phyloP scores from a whole-genome alignment of 2,888 invertebrate species.

The Didymodactylos carnosus region DNA sequence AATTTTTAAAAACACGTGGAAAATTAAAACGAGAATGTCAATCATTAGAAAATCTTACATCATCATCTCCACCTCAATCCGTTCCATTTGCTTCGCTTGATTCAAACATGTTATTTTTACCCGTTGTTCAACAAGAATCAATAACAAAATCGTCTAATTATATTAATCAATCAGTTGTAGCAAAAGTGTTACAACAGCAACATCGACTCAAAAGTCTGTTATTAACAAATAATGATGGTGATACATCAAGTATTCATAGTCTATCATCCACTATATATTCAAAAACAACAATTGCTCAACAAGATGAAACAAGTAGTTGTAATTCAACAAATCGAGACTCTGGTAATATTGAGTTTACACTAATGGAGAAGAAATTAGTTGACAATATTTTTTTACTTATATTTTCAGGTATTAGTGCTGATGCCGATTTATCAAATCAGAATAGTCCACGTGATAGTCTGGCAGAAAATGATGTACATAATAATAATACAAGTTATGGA shows the following conservation, averaged over 20 bases:
- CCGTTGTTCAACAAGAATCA: too few species aligned
- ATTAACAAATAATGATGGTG: not conserved
- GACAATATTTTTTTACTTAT: too few species aligned
- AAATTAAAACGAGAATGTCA: not conserved
- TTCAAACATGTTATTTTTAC: not conserved
- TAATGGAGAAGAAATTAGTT: too few species aligned
- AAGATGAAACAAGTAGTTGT: not conserved
- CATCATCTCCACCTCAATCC: too few species aligned
- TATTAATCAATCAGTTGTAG: not conserved
- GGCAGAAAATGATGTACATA: too few species aligned
- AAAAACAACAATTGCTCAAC: not conserved
- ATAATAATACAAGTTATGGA: too few species aligned
- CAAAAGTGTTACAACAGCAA: not conserved
- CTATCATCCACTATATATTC: not conserved
- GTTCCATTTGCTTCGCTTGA: not conserved
- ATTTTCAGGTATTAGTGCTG: not conserved
- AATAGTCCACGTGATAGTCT: not conserved
- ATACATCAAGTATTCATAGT: not conserved
- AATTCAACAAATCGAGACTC: not conserved
- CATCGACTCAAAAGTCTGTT: too few species aligned
- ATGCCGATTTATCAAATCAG: not conserved
- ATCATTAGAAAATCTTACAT: not conserved
- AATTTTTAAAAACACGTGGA: not conserved
- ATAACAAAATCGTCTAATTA: not conserved
- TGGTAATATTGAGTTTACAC: too few species aligned